These are phyloP conservation scores for Eleginops maclovinus DNA, from an alignment of 2,113 vertebrate genomes.

Conservation along the genomic window DNA sequence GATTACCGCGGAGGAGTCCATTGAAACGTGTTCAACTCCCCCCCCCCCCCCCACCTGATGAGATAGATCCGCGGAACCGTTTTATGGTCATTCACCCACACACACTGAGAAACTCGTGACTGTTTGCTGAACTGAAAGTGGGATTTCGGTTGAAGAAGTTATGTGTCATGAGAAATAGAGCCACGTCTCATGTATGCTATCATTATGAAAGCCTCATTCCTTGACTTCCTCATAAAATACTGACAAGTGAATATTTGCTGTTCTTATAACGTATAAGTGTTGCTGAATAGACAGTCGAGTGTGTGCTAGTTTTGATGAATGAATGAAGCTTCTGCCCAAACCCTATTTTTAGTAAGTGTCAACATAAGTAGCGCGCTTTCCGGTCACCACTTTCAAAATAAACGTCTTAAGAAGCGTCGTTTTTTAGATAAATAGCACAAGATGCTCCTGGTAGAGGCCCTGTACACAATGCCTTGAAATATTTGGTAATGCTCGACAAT, in stretches of 20 bases:
- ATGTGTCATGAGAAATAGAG: slow-evolving; percentile 35
- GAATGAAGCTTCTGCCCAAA: slow-evolving; percentile 50
- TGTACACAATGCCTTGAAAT: background rate
- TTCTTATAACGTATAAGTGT: background rate
- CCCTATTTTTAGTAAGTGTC: slow-evolving; percentile 25
- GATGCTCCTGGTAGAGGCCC: background rate
- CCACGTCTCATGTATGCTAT: slow-evolving; percentile 70
- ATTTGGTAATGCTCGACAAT: background rate
- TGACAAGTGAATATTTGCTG: background rate
- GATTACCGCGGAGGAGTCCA: slow-evolving; percentile 38
- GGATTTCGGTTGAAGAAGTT: slow-evolving; percentile 40
- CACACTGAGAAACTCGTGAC: background rate
- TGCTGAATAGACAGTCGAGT: background rate
- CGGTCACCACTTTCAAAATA: slow-evolving; percentile 63
- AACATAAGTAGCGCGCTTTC: slow-evolving; percentile 1
- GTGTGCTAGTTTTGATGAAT: slow-evolving; percentile 53
- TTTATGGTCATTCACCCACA: background rate
- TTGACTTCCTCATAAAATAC: slow-evolving; percentile 44
- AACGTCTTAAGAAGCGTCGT: background rate
- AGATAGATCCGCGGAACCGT: background rate
- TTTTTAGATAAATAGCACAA: background rate
- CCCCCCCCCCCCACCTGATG: background rate
- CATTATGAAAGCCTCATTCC: slow-evolving; percentile 1
- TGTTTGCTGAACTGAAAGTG: slow-evolving; percentile 10
- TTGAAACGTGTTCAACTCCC: slow-evolving; percentile 67